Base-by-base conservation (phyloP, 2,888 invertebrate species). In the Helobdella robusta region DNA sequence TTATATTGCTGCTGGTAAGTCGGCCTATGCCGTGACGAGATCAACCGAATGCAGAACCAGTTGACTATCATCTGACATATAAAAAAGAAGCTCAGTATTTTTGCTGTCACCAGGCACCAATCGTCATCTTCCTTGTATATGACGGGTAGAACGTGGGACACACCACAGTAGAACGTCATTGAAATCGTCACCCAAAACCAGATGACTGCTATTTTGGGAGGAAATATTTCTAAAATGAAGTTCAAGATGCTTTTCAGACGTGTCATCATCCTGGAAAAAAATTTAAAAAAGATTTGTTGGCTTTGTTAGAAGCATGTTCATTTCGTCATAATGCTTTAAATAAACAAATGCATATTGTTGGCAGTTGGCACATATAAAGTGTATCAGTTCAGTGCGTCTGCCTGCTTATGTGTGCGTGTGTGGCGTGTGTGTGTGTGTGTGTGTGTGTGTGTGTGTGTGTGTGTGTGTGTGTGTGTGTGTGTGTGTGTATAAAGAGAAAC, bases 1-100 rank as follows among this genome's bases (percentile, higher is more conserved):
- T 35, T 36, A 2, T 15, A 23, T 4, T 5, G 34, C 5, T 6
- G 23, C n/a, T 23, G 20, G 1, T 67, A 62, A 30, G 69, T 67
- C 2, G 73, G 69, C 8, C 64, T 62, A 66, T 74, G 75, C 15
- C 70, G 66, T 0, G 73, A 73, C 15, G 70, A 70, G 2, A 75
- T 72, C 63, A 71, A 70, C 44, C 73, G 72, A n/a, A 76, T 71
- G 64, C 73, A 73, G 5, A 73, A 56, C 75, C 75, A 76, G 70
- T 76, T 75, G 25, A 73, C 20, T 40, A 73, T 68, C 64, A 75
- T 69, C 65, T 76, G 69, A 4, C 69, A n/a, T 6, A 72, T 71
- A 54, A 74, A 66, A 66, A 76, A 67, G 28, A 64, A 70, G n/a
- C 72, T 69, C 46, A 74, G 50, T 6, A 65, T 44, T 28, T 71